phyloP scores from a whole-genome alignment of 2,113 vertebrate species.

The Cygnus buccinator region DNA sequence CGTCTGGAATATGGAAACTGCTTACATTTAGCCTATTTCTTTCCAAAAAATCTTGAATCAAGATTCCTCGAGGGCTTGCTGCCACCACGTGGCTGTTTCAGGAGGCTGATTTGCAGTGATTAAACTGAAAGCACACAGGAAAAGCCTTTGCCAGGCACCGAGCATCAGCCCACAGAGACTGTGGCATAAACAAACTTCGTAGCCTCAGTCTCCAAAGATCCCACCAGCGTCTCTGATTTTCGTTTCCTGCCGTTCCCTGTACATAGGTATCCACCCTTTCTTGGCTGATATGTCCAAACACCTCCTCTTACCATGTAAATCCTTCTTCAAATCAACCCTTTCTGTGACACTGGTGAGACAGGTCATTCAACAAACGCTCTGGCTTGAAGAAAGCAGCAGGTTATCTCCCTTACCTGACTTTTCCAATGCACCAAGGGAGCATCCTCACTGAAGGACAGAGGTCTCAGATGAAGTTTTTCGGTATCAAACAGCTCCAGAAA shows the following conservation, averaged over 20 bases:
- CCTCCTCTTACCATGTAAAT: not conserved
- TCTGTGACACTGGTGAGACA: not conserved
- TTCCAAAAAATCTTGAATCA: not conserved
- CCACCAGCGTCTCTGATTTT: not conserved
- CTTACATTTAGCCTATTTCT: not conserved
- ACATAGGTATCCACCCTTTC: fast-evolving
- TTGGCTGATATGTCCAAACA: not conserved
- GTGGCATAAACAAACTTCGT: not conserved
- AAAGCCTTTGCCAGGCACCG: too few species aligned
- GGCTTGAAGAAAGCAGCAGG: not conserved
- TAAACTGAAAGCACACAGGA: not conserved
- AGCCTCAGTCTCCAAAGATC: fast-evolving
- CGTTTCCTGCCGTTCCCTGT: not conserved
- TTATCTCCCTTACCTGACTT: not conserved
- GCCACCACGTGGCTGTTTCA: slow-evolving; percentile 68
- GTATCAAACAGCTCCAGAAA: not conserved
- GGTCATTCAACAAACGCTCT: not conserved
- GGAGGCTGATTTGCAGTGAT: not conserved
- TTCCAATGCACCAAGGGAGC: not conserved
- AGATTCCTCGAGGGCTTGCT: slow-evolving; percentile 55
- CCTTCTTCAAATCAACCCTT: not conserved
- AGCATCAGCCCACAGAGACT: fast-evolving
- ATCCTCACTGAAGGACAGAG: not conserved
- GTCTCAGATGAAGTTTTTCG: not conserved
- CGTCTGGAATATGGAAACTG: not conserved